These are phyloP conservation scores for Nansenia antarctica DNA, from an alignment of 2,113 vertebrate species.

Conservation along the genomic window DNA sequence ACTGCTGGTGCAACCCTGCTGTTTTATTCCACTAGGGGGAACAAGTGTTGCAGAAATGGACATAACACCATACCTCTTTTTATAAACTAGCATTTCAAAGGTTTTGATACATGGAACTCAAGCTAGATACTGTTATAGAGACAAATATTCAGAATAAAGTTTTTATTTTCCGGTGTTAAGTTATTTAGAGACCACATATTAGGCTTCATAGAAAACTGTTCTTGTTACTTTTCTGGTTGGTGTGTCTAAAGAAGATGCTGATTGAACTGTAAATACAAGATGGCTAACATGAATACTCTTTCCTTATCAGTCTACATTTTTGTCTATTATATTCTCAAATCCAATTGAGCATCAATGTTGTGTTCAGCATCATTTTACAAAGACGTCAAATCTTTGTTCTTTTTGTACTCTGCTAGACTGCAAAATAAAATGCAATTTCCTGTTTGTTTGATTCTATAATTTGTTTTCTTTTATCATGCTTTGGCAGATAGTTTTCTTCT, in stretches of 20 bases:
- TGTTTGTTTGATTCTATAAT: constrained; percentile 63
- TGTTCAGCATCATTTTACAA: constrained; percentile 67
- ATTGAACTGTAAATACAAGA: constrained; percentile 62
- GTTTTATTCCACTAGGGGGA: constrained; percentile 74
- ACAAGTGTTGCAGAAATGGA: constrained; percentile 69
- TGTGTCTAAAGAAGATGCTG: constrained; percentile 21
- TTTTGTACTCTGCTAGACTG: constrained; percentile 71
- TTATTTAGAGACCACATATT: no score
- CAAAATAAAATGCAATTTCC: constrained; percentile 51
- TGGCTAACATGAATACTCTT: constrained; percentile 64
- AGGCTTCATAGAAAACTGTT: background rate
- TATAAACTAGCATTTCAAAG: constrained; percentile 78
- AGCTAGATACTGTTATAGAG: constrained; percentile 68
- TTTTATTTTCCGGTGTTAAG: constrained; percentile 57
- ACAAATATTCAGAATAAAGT: constrained; percentile 51
- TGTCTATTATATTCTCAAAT: constrained; percentile 60
- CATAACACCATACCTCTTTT: constrained; percentile 80
- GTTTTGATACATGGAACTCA: constrained; percentile 72
- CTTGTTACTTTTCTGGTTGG: constrained; percentile 7
- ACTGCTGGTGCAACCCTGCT: no score
- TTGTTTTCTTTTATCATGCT: constrained; percentile 76
- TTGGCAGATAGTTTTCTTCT: constrained; percentile 67
- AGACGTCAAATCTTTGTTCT: constrained; percentile 50
- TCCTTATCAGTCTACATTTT: constrained; percentile 50
- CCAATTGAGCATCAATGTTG: constrained; percentile 70